Conservation (phyloP, 2,888 invertebrate species). For the Lordiphosa fenestrarum region DNA sequence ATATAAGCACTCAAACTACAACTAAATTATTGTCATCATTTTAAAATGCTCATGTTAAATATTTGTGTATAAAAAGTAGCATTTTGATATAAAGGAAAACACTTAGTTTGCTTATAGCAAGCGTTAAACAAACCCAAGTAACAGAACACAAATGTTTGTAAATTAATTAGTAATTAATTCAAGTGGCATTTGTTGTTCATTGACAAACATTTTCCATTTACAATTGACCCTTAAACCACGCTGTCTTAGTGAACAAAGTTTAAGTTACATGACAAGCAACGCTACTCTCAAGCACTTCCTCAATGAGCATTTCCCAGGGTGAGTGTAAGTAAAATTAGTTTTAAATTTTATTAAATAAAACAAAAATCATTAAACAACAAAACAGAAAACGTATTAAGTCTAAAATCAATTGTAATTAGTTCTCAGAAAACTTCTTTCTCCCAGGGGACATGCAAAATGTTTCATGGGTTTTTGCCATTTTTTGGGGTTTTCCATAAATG, state of each 20-base stretch:
- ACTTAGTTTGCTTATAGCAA: no score
- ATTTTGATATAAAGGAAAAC: no score
- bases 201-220: neutral
- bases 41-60: no score
- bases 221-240: constrained; percentile 1
- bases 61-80: no score
- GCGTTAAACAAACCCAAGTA: no score
- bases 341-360: neutral
- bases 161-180: neutral
- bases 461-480: constrained; percentile 33
- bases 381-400: neutral
- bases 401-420: neutral
- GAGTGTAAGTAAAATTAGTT: neutral
- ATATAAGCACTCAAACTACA: no score
- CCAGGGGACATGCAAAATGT: constrained; percentile 74
- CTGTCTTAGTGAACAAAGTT: constrained; percentile 1
- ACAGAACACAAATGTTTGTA: neutral
- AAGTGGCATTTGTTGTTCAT: constrained; percentile 1
- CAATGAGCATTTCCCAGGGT: neutral
- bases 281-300: neutral
- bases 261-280: constrained; percentile 6
- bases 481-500: constrained; percentile 56
- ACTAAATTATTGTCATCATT: no score
- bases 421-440: constrained; percentile 28
- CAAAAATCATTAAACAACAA: neutral